Evolutionary conservation across 2,797 vertebrate genomes (phyloP).

Genomic region (Molossus alvarezi): DNA sequence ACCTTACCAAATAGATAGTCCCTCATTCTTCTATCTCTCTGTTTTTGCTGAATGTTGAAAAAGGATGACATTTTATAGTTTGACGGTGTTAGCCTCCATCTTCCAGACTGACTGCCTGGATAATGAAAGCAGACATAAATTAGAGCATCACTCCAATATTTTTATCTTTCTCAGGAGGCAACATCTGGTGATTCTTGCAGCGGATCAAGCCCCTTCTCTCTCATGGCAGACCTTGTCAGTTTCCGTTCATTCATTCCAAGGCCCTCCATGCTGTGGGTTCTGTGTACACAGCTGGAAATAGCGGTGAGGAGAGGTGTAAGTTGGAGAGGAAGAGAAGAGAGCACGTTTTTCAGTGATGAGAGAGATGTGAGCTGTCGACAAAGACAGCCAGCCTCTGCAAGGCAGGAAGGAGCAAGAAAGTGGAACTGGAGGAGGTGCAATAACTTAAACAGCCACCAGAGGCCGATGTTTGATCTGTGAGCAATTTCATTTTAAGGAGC

Average conservation of each 20-base stretch:
- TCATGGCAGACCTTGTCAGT: background rate
- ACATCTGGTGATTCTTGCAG: slow-evolving; percentile 11
- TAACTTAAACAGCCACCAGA: slow-evolving; percentile 65
- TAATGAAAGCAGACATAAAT: background rate
- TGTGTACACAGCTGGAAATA: slow-evolving; percentile 53
- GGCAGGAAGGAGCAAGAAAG: background rate
- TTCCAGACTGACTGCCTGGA: background rate
- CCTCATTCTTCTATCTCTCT: background rate
- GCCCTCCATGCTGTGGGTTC: background rate
- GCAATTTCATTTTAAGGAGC: background rate
- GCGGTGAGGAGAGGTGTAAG: background rate
- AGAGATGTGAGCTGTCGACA: background rate
- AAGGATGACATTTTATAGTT: background rate
- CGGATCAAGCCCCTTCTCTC: background rate
- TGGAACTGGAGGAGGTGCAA: background rate
- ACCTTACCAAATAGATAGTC: background rate
- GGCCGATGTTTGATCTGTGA: slow-evolving; percentile 43
- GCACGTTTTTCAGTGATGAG: slow-evolving; percentile 6
- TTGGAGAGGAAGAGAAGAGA: background rate
- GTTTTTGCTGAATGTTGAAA: background rate
- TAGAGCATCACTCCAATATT: background rate
- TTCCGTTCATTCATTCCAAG: background rate
- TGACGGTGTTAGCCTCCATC: background rate
- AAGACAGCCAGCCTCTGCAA: background rate
- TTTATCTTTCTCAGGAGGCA: background rate